Conservation (phyloP, 2,797 vertebrate genomes). For the Enteromius afrohamiltoni region DNA sequence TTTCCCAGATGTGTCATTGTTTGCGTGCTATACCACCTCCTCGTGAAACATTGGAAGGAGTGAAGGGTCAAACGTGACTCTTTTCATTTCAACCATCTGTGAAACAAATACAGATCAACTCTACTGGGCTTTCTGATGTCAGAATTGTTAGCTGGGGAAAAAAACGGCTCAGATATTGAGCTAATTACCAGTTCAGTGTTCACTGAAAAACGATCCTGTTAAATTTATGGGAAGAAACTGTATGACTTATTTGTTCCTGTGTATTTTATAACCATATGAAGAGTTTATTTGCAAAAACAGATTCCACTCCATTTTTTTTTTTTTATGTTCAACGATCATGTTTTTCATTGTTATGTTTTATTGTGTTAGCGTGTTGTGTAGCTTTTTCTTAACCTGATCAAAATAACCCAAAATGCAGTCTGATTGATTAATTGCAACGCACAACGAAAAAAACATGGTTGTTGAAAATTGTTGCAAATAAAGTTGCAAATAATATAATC, state of each 20-base stretch:
- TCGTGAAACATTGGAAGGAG: conserved; percentile 21
- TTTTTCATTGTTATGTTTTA: no score
- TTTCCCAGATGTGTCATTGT: conserved; percentile 50
- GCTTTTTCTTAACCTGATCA: no score
- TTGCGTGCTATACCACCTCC: conserved; percentile 41
- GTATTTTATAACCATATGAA: neutral
- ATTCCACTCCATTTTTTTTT: no score
- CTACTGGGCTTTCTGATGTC: conserved; percentile 29
- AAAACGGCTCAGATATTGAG: conserved; percentile 11
- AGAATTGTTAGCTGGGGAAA: conserved; percentile 12
- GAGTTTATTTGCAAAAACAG: no score
- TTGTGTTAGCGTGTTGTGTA: no score
- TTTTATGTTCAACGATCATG: no score
- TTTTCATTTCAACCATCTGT: conserved; percentile 48
- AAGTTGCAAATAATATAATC: no score
- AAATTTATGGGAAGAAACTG: neutral
- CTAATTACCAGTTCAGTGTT: conserved; percentile 47
- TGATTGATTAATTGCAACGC: no score
- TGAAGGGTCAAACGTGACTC: conserved; percentile 29
- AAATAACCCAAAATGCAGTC: no score
- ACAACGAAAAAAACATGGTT: no score
- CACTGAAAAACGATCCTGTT: neutral
- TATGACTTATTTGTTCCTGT: neutral
- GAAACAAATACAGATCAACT: conserved; percentile 46
- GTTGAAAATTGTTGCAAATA: no score